These are phyloP conservation scores for Aegotheles bennettii DNA, from an alignment of 2,113 vertebrate species.

Conservation along the genomic window DNA sequence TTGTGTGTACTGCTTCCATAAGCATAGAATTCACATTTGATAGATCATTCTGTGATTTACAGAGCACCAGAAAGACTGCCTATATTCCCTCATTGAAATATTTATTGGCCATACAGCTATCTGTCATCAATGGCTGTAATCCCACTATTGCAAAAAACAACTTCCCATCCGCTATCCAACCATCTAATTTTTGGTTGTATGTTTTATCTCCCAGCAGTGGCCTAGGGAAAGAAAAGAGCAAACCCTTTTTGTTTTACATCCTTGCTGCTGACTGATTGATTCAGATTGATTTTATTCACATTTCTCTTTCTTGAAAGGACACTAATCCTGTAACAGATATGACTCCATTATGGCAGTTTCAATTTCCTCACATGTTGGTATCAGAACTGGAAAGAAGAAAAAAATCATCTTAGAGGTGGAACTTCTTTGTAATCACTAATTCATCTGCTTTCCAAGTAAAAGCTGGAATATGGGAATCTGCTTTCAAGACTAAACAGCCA, in stretches of 20 bases:
- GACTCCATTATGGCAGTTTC: background rate
- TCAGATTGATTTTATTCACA: background rate
- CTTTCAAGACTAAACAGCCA: background rate
- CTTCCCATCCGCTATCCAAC: background rate
- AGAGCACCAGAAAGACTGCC: background rate
- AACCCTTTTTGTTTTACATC: background rate
- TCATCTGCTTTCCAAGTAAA: background rate
- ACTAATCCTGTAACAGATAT: background rate
- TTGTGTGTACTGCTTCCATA: background rate
- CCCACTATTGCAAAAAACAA: background rate
- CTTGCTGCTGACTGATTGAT: background rate
- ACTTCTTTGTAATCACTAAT: background rate
- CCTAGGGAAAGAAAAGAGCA: background rate
- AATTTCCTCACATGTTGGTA: background rate
- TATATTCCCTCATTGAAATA: fast-evolving
- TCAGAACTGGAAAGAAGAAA: background rate
- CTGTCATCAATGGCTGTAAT: background rate
- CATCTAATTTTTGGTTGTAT: background rate
- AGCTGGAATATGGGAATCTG: background rate
- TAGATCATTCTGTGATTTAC: background rate
- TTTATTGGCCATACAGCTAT: background rate
- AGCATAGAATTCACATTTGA: background rate
- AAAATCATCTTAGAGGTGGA: background rate
- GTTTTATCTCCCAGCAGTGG: background rate
- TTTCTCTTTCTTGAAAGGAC: background rate